Base-by-base conservation (phyloP, 2,888 invertebrate species). In the Esperia sulphurella region DNA sequence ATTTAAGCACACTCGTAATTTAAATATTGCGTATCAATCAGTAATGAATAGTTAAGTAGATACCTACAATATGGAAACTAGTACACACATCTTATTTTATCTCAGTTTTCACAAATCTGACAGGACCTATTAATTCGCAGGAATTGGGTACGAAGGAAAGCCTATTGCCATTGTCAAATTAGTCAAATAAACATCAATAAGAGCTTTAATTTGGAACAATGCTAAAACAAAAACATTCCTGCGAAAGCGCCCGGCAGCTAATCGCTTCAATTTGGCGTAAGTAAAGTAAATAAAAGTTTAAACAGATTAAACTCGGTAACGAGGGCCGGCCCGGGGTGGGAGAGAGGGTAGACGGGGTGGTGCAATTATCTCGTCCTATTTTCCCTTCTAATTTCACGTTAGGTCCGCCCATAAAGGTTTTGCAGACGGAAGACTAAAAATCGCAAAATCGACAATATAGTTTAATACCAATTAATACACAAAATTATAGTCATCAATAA, bases 311-410 rank as follows among this genome's bases (percentile, higher is more conserved):
- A 83, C 79, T 77, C 64, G 57, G 79, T 79, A 83, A 86, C 75
- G 81, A 79, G 79, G 72, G 72, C 64, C 60, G 56, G 64, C 51
- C 57, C 57, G 49, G 54, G 55, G 58, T 58, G 53, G 59, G 57
- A 63, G 59, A 61, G 53, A 58, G 50, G 55, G 64, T 64, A 21
- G 21, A 21, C 67, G 62, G 64, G 68, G 60, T n/a, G 66, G 70
- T 56, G 71, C 83, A 85, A 87, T 87, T 86, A 86, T 86, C 83
- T 85, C 77, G 83, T 84, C 83, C 84, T 83, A 83, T 84, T 86
- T 80, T 83, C 81, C 77, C 81, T 81, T 82, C 78, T 83, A 85
- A 86, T 84, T 87, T 82, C 71, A 78, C 75, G 79, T 78, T 75
- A 75, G 79, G 75, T 72, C 71, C 71, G 65, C 71, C 69, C 64